Base-by-base conservation (phyloP, 1,140 invertebrate species). In the Hyles vespertilio region DNA sequence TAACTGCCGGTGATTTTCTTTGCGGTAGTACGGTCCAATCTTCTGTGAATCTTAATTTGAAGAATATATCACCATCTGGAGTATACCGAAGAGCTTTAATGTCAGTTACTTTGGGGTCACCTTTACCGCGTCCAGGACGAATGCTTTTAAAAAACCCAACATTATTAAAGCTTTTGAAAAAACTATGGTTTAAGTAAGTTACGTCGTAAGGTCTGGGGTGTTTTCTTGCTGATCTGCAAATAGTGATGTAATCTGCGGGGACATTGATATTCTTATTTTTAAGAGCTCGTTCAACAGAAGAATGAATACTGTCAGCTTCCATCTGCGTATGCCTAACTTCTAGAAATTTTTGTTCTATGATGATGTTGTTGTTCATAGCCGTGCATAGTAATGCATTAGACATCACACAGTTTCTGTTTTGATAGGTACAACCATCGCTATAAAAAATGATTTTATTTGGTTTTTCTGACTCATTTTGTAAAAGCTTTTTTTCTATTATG, bases 261-360 rank as follows among this genome's bases (percentile, higher is more conserved):
- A 47, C 46, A 47, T 47, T 47, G 2, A 3, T 3, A 47, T 52
- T 40, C 50, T 47, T 57, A 33, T 67, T 51, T 58, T 63, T 59
- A 10, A 59, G 46, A 3, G 43, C 32, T 33, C 53, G 36, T 53
- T 68, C 65, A 8, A 68, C 33, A 32, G 40, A 8, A 32, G 56
- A 51, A 54, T 60, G 60, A 32, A 67, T 57, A 43, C 32, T 44
- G 32, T 63, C 58, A 3, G 54, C 61, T 51, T 67, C 51, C 58
- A 63, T 67, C 22, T 58, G 52, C 2, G 59, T 64, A 36, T 69
- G 57, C 8, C 60, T 56, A n/a, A 45, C 46, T 56, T 64, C 67
- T 46, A 63, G 11, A 56, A 53, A 54, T 47, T 66, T 70, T 59
- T 65, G 63, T 56, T 61, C 61, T 55, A 66, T 66, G 3, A 61